phyloP scores from a whole-genome alignment of 2,888 invertebrate species.

The Imbricaverruca yamaguchii region DNA sequence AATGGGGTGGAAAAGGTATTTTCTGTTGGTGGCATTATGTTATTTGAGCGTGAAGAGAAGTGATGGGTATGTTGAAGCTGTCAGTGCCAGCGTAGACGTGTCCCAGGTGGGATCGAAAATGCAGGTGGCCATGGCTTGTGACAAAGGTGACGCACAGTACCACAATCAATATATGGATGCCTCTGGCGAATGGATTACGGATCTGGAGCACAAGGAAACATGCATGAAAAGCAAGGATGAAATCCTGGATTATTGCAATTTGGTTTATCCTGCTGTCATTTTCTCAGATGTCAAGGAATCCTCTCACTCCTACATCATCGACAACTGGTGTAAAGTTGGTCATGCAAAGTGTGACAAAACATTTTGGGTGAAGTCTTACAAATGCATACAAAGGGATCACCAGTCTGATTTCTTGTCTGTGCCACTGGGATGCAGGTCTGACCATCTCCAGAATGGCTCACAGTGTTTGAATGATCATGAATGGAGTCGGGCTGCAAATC shows the following conservation, averaged over 20 bases:
- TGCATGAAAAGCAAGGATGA: conserved; percentile 92
- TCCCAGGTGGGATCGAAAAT: conserved; percentile 56
- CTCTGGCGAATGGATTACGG: conserved; percentile 78
- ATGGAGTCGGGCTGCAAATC: conserved; percentile 90
- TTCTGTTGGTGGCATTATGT: neutral
- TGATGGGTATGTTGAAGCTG: conserved; percentile 7
- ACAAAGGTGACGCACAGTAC: conserved; percentile 58
- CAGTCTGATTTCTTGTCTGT: conserved; percentile 97
- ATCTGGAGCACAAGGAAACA: conserved; percentile 72
- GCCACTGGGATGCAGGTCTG: conserved; percentile 96
- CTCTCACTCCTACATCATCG: conserved; percentile 84
- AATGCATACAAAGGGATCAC: conserved; percentile 96
- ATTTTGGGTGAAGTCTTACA: conserved; percentile 86
- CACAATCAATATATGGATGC: conserved; percentile 88
- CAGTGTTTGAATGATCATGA: conserved; percentile 89
- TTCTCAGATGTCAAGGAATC: conserved; percentile 96
- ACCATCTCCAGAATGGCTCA: conserved; percentile 95
- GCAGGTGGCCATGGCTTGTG: conserved; percentile 83
- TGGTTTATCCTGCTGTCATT: conserved; percentile 76
- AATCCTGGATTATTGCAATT: conserved; percentile 92
- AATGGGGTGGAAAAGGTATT: neutral
- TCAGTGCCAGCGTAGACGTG: neutral
- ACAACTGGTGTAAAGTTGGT: conserved; percentile 88
- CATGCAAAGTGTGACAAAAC: conserved; percentile 77
- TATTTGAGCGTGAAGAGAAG: neutral